Evolutionary conservation across 2,113 vertebrate genomes (phyloP).

Genomic region (Calyptommatus sinebrachiatus): DNA sequence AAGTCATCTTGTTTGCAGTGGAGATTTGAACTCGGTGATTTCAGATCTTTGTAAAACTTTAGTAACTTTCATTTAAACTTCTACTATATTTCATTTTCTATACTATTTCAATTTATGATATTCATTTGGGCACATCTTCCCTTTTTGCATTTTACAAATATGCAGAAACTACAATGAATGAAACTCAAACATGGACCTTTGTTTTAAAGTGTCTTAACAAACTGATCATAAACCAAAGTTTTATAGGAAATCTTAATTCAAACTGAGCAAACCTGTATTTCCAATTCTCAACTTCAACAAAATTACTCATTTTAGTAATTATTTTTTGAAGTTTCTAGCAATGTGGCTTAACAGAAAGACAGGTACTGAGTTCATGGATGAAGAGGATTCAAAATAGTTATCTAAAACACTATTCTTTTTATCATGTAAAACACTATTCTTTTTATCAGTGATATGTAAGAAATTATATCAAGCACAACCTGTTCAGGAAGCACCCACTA

Average conservation of each 20-base stretch:
- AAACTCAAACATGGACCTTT: background rate
- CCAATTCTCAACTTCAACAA: background rate
- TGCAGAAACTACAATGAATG: background rate
- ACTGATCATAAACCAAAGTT: background rate
- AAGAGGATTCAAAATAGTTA: background rate
- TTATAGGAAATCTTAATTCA: background rate
- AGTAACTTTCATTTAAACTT: too few species aligned
- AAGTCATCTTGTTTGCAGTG: too few species aligned
- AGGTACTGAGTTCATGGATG: background rate
- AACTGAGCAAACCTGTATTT: background rate
- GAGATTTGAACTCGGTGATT: too few species aligned
- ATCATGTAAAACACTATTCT: background rate
- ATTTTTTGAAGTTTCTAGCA: background rate
- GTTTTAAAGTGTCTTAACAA: background rate
- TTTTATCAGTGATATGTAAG: background rate
- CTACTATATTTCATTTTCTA: too few species aligned
- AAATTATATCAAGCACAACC: background rate
- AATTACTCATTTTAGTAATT: background rate
- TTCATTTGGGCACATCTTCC: too few species aligned
- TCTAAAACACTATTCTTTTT: background rate
- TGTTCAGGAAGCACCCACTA: background rate
- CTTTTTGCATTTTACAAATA: background rate
- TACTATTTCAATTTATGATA: too few species aligned
- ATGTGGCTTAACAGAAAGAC: background rate
- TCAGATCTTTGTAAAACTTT: too few species aligned